Conservation (phyloP, 2,888 invertebrate genomes). For the Thereva nobilitata region DNA sequence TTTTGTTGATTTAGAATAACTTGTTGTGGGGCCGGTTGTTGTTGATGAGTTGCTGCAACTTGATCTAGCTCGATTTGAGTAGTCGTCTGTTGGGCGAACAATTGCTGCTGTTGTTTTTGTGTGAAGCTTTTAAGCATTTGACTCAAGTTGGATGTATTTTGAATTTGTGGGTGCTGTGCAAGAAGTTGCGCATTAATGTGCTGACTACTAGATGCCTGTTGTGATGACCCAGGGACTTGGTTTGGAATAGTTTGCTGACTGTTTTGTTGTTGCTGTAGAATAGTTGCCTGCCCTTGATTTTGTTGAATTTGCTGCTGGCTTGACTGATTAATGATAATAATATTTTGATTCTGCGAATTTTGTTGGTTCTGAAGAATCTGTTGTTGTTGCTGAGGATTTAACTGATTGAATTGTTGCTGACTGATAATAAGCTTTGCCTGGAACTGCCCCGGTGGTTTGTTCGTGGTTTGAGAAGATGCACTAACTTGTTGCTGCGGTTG, state of each 20-base stretch:
- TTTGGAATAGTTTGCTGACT: conserved; percentile 12
- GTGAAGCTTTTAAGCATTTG: conserved; percentile 54
- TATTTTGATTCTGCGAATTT: conserved; percentile 58
- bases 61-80: conserved; percentile 54
- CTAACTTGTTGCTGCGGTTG: conserved; percentile 47
- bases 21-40: conserved; percentile 53
- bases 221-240: conserved; percentile 12
- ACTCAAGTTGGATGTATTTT: conserved; percentile 60
- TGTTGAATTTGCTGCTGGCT: conserved; percentile 60
- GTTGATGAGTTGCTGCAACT: conserved; percentile 47
- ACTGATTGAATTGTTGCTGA: conserved; percentile 67
- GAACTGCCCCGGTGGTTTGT: conserved; percentile 41
- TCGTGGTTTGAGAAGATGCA: conserved; percentile 45
- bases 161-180: conserved; percentile 56
- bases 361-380: conserved; percentile 58
- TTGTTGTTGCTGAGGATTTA: conserved; percentile 63
- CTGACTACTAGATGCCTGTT: conserved; percentile 47
- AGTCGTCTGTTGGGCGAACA: conserved; percentile 42
- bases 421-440: conserved; percentile 59
- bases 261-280: conserved; percentile 51
- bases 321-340: conserved; percentile 55
- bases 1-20: conserved; percentile 36
- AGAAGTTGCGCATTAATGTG: conserved; percentile 20
- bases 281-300: conserved; percentile 35
- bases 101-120: conserved; percentile 62